Percentiles rank a stretch among this genome's conserved stretches.
Conservation (phyloP, 1,140 invertebrate genomes). For the Aphaenogaster ashmeadi region DNA sequence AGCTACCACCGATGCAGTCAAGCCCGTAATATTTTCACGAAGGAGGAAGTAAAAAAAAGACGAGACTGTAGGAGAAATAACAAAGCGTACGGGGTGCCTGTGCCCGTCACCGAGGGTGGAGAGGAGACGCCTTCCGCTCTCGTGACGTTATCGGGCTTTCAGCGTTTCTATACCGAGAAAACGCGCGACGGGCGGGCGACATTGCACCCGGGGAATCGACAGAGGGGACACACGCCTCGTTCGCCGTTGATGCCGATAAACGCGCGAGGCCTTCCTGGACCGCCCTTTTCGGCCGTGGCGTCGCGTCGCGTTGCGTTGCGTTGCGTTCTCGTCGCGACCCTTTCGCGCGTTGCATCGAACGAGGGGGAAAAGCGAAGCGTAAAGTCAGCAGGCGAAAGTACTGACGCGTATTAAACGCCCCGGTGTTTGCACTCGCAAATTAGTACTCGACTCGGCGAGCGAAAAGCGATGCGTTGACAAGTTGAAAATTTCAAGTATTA, state of each 20-base stretch:
- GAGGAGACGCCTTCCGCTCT: slow-evolving; percentile 68
- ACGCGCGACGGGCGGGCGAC: slow-evolving; percentile 57
- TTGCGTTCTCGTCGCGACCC: slow-evolving; percentile 37
- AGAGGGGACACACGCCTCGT: slow-evolving; percentile 61
- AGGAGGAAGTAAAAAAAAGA: slow-evolving; percentile 60
- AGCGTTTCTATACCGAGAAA: slow-evolving; percentile 53
- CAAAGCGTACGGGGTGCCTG: slow-evolving; percentile 40
- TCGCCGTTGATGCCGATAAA: slow-evolving; percentile 73
- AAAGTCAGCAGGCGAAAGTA: slow-evolving; percentile 45
- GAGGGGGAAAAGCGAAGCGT: slow-evolving; percentile 67
- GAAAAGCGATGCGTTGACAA: slow-evolving; percentile 31
- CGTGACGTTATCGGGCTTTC: slow-evolving; percentile 70
- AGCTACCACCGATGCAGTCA: slow-evolving; percentile 61
- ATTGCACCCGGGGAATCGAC: slow-evolving; percentile 69
- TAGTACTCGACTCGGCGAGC: slow-evolving; percentile 18
- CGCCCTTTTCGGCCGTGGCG: slow-evolving; percentile 59
- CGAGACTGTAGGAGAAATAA: slow-evolving; percentile 70
- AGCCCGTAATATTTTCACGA: slow-evolving; percentile 80
- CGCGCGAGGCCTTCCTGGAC: slow-evolving; percentile 61
- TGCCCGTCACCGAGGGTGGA: slow-evolving; percentile 52
- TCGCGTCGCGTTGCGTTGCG: slow-evolving; percentile 45
- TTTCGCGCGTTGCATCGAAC: slow-evolving; percentile 65
- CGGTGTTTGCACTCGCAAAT: slow-evolving; percentile 57
- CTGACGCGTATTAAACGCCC: slow-evolving; percentile 49
- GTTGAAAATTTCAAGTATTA: neutral